Evolutionary conservation across 2,888 invertebrate species (phyloP), one percentile per base, ranked within the genome.

Genomic region (Empis livida): DNA sequence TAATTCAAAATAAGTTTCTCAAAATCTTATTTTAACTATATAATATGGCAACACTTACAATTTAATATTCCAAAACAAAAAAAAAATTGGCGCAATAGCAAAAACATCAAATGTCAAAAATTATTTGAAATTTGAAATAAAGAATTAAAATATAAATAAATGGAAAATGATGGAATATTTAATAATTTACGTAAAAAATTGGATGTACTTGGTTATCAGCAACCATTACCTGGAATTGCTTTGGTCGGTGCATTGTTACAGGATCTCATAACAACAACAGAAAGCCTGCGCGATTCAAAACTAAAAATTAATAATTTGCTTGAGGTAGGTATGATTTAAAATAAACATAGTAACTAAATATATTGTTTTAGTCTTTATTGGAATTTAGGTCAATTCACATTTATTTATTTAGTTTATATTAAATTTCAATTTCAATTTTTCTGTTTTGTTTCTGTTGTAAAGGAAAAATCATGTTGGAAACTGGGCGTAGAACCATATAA

Each of bases 241-340:
- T 70, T 94, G 53, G 86, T 91, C 54, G 84, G 87, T 68, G 80
- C 79, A 60, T 66, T 94, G 49, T 71, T 92, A 46, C 80, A 81
- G 41, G 93, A 94, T 70, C 74, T 93, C 49, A 35, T 35, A n/a
- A 13, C 13, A 63, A 91, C 91, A 10, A 92, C 90, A n/a, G 82
- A 85, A 55, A 89, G 84, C 61, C 72, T 92, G 46, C 82, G 87
- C 60, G 84, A 89, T 69, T 83, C 87, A 53, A 91, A 91, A 74
- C 75, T 80, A 51, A 70, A 85, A 56, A 80, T 85, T 8, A 77
- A 81, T 61, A 77, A 80, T 57, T 77, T 82, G 45, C 65, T 78
- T 31, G 76, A 80, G 72, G 81, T 81, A 39, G 35, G 42, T 49
- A 27, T 6, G 9, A 20, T 5, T 46, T n/a, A n/a, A 23, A 45